A percentile compares a stretch with the other conserved stretches of the same genome.
Conservation (phyloP, 2,888 invertebrate genomes). For the Amphimallon solstitiale region DNA sequence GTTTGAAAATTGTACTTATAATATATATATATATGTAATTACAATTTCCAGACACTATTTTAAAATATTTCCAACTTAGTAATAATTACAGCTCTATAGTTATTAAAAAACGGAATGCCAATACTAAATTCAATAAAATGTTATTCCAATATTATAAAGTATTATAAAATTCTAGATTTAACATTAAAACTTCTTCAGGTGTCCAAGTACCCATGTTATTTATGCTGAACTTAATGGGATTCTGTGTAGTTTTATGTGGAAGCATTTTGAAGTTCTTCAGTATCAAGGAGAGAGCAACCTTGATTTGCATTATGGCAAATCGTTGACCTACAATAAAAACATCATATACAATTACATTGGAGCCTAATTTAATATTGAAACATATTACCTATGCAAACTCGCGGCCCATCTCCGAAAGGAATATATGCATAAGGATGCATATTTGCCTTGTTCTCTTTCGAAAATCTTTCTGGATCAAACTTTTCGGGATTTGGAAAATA, state of each 20-base stretch:
- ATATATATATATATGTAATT: too few species aligned
- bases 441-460: slow-evolving; percentile 62
- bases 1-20: too few species aligned
- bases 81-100: too few species aligned
- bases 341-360: too few species aligned
- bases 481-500: slow-evolving; percentile 68
- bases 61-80: too few species aligned
- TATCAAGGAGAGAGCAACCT: slow-evolving; percentile 66
- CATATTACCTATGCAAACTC: slow-evolving; percentile 67
- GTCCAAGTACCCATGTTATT: slow-evolving; percentile 55
- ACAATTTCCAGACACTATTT: too few species aligned
- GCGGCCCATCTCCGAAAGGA: slow-evolving; percentile 69
- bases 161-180: not conserved
- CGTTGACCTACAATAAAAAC: slow-evolving; percentile 61
- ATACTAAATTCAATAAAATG: too few species aligned
- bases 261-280: slow-evolving; percentile 59
- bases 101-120: too few species aligned
- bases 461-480: slow-evolving; percentile 70
- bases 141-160: not conserved
- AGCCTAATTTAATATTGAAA: not conserved
- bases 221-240: slow-evolving; percentile 59
- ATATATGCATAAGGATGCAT: slow-evolving; percentile 65
- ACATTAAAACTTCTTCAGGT: not conserved
- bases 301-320: slow-evolving; percentile 67
- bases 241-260: slow-evolving; percentile 55